Evolutionary conservation across 2,113 vertebrate genomes (phyloP).

Genomic region (Pteronura brasiliensis): DNA sequence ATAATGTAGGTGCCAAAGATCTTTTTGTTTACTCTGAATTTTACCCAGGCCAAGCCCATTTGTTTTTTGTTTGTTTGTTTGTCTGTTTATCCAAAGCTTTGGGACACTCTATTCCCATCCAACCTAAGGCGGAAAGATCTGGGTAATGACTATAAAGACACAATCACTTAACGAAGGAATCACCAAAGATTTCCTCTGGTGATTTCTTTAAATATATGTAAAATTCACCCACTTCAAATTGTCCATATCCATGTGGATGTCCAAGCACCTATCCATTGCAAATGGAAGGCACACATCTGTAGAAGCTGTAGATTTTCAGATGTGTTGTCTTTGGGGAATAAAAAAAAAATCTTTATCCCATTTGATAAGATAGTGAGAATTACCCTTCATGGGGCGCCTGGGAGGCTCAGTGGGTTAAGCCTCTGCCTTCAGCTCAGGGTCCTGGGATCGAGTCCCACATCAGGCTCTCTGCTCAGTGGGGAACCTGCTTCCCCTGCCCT

Average conservation of each 20-base stretch:
- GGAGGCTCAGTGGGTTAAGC: too few relatives aligned
- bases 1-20: too few relatives aligned
- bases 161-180: not conserved
- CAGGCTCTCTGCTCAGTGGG: rapidly evolving
- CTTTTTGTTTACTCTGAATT: too few relatives aligned
- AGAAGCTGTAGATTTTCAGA: too few relatives aligned
- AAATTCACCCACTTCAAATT: not conserved
- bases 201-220: not conserved
- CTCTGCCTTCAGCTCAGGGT: too few relatives aligned
- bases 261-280: too few relatives aligned
- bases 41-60: too few relatives aligned
- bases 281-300: not conserved
- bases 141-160: not conserved
- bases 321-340: not conserved
- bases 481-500: too few relatives aligned
- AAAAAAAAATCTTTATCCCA: not conserved
- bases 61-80: too few relatives aligned
- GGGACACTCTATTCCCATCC: not conserved
- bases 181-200: not conserved
- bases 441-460: too few relatives aligned
- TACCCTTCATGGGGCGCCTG: too few relatives aligned
- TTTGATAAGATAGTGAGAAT: not conserved
- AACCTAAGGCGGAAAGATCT: not conserved
- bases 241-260: rapidly evolving
- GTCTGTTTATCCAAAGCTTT: too few relatives aligned